phyloP scores from a whole-genome alignment of 2,797 vertebrate species.

The Macroramphosus scolopax region DNA sequence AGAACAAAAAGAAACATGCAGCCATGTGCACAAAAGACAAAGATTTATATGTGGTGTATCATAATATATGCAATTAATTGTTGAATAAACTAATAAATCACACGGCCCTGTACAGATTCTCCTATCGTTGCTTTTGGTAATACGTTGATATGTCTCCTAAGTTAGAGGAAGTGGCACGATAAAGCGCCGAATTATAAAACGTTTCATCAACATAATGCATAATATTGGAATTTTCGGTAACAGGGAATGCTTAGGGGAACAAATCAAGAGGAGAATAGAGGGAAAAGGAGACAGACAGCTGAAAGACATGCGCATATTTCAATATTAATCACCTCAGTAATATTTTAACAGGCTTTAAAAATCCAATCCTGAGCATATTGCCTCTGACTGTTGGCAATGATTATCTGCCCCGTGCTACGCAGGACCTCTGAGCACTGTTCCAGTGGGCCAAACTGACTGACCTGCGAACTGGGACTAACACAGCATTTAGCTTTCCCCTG shows the following conservation, averaged over 20 bases:
- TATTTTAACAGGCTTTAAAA: conserved; percentile 86
- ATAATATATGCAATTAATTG: conserved; percentile 67
- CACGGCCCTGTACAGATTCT: conserved; percentile 39
- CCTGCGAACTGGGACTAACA: conserved; percentile 65
- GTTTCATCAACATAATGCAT: conserved; percentile 45
- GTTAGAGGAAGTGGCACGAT: conserved; percentile 26
- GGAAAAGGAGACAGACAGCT: conserved; percentile 68
- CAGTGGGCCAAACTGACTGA: conserved; percentile 56
- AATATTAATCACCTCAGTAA: conserved; percentile 87
- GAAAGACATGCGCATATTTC: conserved; percentile 77
- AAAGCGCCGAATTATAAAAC: conserved; percentile 26
- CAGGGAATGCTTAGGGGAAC: conserved; percentile 35
- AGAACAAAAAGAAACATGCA: conserved; percentile 48
- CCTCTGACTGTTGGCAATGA: conserved; percentile 75
- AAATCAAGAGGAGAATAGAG: conserved; percentile 47
- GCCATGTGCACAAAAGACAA: conserved; percentile 54
- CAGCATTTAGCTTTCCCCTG: conserved; percentile 53
- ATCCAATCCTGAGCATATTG: conserved; percentile 82
- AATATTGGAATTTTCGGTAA: conserved; percentile 40
- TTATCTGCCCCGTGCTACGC: conserved; percentile 65
- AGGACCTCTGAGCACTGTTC: conserved; percentile 51
- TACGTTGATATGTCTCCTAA: conserved; percentile 29
- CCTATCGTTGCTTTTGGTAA: conserved; percentile 33
- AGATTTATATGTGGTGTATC: conserved; percentile 60
- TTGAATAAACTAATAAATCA: conserved; percentile 67